phyloP scores from a whole-genome alignment of 2,888 invertebrate genomes.

The Cactoblastis cactorum region DNA sequence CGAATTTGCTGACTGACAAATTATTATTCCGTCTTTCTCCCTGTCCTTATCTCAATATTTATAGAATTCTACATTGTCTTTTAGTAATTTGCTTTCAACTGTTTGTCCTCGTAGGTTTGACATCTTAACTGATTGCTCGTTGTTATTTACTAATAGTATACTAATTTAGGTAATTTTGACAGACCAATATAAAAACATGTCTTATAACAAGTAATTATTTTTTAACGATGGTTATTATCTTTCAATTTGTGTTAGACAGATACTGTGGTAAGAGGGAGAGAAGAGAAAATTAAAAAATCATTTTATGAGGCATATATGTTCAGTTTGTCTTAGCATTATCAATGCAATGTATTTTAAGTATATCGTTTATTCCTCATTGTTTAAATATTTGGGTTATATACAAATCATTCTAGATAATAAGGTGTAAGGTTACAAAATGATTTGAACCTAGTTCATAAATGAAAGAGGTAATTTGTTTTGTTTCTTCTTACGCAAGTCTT shows the following conservation, averaged over 20 bases:
- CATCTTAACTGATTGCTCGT: too few species aligned
- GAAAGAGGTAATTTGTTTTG: too few species aligned
- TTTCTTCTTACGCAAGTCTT: background rate
- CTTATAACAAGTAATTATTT: too few species aligned
- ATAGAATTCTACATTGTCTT: background rate
- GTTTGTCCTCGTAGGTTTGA: background rate
- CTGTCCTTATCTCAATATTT: background rate
- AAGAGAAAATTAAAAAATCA: background rate
- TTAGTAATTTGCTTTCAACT: background rate
- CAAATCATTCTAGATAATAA: too few species aligned
- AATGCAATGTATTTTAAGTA: constrained; percentile 4
- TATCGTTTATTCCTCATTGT: background rate
- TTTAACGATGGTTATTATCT: too few species aligned
- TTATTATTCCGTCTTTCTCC: background rate
- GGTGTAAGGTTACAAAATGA: too few species aligned
- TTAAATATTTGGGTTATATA: too few species aligned
- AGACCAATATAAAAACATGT: background rate
- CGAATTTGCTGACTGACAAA: background rate
- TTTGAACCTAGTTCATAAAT: too few species aligned
- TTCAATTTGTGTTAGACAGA: background rate
- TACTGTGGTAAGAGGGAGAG: background rate
- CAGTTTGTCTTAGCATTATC: background rate
- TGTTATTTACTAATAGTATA: background rate
- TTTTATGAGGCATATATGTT: background rate
- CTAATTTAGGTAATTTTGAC: background rate